These are phyloP conservation scores for Origma solitaria DNA, from an alignment of 2,113 vertebrate species.

Conservation along the genomic window DNA sequence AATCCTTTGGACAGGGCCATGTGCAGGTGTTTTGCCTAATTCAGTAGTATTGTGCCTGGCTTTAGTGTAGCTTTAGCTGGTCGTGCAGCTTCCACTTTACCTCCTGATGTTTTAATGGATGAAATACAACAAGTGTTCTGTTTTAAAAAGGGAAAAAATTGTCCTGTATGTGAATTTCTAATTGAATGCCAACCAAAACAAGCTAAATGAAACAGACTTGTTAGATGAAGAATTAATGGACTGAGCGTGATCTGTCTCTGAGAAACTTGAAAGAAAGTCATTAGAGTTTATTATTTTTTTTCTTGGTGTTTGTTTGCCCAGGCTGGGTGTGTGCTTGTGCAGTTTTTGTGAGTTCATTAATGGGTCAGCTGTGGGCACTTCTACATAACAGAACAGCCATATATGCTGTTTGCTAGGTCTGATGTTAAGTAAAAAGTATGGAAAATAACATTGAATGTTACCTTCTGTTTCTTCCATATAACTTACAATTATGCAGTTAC, in stretches of 20 bases:
- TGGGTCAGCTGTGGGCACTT: not conserved
- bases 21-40: not conserved
- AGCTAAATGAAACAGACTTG: not conserved
- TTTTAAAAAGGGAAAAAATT: not conserved
- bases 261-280: not conserved
- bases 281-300: constrained; percentile 27
- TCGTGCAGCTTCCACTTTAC: constrained; percentile 5
- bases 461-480: constrained; percentile 47
- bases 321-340: not conserved
- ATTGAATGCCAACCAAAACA: constrained; percentile 2
- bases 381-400: not conserved
- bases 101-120: not conserved
- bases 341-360: not conserved
- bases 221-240: constrained; percentile 41
- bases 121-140: not conserved
- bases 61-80: not conserved
- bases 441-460: constrained; percentile 53
- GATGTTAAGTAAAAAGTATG: not conserved
- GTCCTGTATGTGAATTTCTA: not conserved
- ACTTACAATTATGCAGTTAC: constrained; percentile 47
- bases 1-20: not conserved
- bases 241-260: not conserved
- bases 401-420: not conserved
- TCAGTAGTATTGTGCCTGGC: not conserved
- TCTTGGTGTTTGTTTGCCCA: not conserved